A percentile compares a stretch with the other conserved stretches of the same genome.
These are phyloP conservation scores for mouse (Mus musculus) DNA, from an alignment of 2,113 vertebrate species.

Conservation along the genomic window DNA sequence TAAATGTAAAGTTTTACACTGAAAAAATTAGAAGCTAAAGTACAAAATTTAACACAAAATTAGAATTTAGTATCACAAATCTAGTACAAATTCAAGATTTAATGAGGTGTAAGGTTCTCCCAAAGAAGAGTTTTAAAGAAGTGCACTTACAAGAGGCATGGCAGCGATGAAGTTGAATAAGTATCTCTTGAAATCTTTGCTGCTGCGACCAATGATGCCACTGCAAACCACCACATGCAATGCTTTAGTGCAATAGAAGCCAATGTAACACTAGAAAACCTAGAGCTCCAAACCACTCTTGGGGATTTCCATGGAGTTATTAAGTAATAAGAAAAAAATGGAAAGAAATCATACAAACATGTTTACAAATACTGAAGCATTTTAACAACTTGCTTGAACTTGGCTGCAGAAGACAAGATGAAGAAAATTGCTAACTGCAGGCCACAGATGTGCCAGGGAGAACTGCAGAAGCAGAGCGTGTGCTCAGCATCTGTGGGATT, in stretches of 20 bases:
- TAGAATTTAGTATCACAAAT: constrained; percentile 33
- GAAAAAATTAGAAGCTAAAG: constrained; percentile 30
- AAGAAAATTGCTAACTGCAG: background rate
- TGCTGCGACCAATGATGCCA: constrained; percentile 98
- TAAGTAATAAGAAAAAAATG: background rate
- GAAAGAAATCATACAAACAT: constrained; percentile 44
- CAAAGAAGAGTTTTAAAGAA: constrained; percentile 50
- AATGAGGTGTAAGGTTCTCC: background rate
- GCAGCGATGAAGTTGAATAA: constrained; percentile 98
- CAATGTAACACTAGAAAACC: constrained; percentile 42
- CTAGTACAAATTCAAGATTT: constrained; percentile 62
- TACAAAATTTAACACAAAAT: constrained; percentile 60
- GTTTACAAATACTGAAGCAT: background rate
- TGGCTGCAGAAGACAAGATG: constrained; percentile 15
- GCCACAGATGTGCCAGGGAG: background rate
- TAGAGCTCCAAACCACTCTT: constrained; percentile 56
- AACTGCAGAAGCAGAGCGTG: background rate
- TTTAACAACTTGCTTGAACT: constrained; percentile 40
- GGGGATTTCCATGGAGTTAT: constrained; percentile 39
- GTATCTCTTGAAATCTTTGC: constrained; percentile 97
- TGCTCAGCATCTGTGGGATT: background rate
- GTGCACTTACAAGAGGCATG: constrained; percentile 97
- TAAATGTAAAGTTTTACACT: constrained; percentile 12
- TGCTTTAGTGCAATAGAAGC: constrained; percentile 85
- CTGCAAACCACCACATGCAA: constrained; percentile 94